Evolutionary conservation across 2,888 invertebrate species (phyloP).

Genomic region (Ennomos quercinarius): DNA sequence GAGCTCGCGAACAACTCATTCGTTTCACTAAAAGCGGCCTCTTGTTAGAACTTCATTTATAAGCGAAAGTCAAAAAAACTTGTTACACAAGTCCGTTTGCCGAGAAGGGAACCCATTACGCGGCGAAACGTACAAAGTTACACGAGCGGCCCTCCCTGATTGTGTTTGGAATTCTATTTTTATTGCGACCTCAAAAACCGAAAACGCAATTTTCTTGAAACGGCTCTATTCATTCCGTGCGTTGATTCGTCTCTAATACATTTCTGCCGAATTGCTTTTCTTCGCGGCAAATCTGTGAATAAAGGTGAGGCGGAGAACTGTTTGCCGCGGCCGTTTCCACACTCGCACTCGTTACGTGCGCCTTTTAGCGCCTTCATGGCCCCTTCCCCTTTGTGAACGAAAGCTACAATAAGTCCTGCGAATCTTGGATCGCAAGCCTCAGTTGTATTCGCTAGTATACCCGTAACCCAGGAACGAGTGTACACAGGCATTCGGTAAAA

Average conservation of each 20-base stretch:
- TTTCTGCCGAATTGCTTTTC: constrained; percentile 22
- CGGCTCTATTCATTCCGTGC: constrained; percentile 32
- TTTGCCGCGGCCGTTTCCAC: constrained; percentile 1
- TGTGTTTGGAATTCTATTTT: constrained; percentile 34
- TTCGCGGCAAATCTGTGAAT: constrained; percentile 18
- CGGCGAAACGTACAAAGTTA: constrained; percentile 16
- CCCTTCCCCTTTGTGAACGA: constrained; percentile 1
- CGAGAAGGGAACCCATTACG: constrained; percentile 19
- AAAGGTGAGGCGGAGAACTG: constrained; percentile 9
- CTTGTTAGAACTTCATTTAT: constrained; percentile 39
- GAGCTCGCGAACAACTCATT: constrained; percentile 31
- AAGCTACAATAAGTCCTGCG: too few species aligned
- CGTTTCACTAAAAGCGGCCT: constrained; percentile 38
- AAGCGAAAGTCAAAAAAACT: constrained; percentile 39
- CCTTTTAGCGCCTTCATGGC: constrained; percentile 5
- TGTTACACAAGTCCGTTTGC: constrained; percentile 36
- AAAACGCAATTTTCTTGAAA: constrained; percentile 33
- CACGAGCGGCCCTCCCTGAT: constrained; percentile 20
- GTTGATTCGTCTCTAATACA: constrained; percentile 26
- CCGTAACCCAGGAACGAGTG: constrained; percentile 13
- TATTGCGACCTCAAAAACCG: constrained; percentile 34
- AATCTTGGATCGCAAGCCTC: too few species aligned
- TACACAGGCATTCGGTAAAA: constrained; percentile 14
- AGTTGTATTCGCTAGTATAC: background rate
- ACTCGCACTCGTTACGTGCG: constrained; percentile 11